Conservation (phyloP, 2,888 invertebrate genomes). For the Allolobophora icterica region DNA sequence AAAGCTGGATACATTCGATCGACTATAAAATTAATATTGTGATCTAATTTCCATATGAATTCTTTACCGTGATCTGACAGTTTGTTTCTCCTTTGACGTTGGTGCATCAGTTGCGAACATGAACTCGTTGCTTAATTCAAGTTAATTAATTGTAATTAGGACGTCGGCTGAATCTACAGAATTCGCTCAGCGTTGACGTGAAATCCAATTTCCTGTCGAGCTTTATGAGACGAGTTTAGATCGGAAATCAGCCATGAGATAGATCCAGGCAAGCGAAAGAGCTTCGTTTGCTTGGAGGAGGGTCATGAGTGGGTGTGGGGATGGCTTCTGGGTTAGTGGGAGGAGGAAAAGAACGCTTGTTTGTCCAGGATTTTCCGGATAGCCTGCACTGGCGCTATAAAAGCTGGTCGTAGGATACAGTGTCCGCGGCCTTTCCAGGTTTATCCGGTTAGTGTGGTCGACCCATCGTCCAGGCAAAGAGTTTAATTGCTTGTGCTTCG, state of each 20-base stretch:
- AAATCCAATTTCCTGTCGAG: conserved; percentile 2
- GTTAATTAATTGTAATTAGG: too few species aligned
- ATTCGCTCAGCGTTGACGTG: not conserved
- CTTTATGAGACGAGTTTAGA: not conserved
- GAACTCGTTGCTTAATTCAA: not conserved
- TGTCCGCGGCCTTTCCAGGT: too few species aligned
- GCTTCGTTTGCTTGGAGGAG: not conserved
- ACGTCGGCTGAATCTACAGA: not conserved
- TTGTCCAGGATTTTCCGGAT: too few species aligned
- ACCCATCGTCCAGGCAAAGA: too few species aligned
- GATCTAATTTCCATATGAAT: not conserved
- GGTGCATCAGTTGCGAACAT: not conserved
- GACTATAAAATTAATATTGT: not conserved
- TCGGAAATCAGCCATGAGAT: not conserved
- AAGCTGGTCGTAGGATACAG: too few species aligned
- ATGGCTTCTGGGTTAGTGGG: not conserved
- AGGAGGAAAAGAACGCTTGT: not conserved
- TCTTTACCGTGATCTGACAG: not conserved
- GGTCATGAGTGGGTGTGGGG: not conserved
- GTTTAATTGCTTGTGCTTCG: too few species aligned
- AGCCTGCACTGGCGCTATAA: too few species aligned
- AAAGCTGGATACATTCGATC: not conserved
- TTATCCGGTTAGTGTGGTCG: too few species aligned
- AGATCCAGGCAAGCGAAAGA: not conserved
- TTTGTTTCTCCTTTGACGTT: not conserved